A percentile compares a stretch with the other conserved stretches of the same genome.
Evolutionary conservation across 2,888 invertebrate genomes (phyloP).

Genomic region (Caenorhabditis imperialis): DNA sequence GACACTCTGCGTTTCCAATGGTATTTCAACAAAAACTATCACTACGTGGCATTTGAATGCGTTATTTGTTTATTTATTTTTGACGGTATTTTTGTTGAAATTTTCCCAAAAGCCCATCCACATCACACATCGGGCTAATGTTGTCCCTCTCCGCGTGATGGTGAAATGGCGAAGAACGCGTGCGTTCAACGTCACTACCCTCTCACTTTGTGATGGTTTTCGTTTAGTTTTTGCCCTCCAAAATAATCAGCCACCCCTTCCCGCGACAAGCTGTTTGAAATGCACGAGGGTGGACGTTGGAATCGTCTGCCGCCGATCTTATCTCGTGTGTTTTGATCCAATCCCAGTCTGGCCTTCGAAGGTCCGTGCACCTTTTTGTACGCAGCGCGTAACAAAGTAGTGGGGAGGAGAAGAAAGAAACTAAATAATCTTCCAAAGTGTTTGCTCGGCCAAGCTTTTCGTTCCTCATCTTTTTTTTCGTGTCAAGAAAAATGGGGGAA

Average conservation of each 20-base stretch:
- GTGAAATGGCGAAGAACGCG: constrained; percentile 24
- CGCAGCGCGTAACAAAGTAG: no score
- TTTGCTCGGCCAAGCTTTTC: not conserved
- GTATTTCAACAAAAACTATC: constrained; percentile 33
- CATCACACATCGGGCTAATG: constrained; percentile 17
- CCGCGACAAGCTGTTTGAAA: constrained; percentile 29
- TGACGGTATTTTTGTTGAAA: constrained; percentile 18
- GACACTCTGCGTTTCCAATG: constrained; percentile 9
- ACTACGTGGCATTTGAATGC: constrained; percentile 34
- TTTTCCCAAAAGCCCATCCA: constrained; percentile 4
- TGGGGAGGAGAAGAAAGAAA: constrained; percentile 20
- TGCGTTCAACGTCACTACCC: constrained; percentile 46
- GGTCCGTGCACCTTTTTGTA: no score
- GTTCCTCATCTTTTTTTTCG: constrained; percentile 20
- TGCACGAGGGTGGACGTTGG: constrained; percentile 24
- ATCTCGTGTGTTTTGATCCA: no score
- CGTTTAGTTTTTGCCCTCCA: constrained; percentile 8
- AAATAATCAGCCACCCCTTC: not conserved
- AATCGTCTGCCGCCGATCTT: no score
- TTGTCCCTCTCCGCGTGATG: constrained; percentile 18
- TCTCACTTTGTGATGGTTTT: constrained; percentile 10
- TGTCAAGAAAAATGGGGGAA: no score
- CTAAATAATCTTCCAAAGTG: constrained; percentile 41
- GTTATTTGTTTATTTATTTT: no score
- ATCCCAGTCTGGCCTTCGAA: no score